Evolutionary conservation across 2,888 invertebrate species (phyloP), one percentile per base, ranked within the genome.

Genomic region (Dryadula phaetusa): DNA sequence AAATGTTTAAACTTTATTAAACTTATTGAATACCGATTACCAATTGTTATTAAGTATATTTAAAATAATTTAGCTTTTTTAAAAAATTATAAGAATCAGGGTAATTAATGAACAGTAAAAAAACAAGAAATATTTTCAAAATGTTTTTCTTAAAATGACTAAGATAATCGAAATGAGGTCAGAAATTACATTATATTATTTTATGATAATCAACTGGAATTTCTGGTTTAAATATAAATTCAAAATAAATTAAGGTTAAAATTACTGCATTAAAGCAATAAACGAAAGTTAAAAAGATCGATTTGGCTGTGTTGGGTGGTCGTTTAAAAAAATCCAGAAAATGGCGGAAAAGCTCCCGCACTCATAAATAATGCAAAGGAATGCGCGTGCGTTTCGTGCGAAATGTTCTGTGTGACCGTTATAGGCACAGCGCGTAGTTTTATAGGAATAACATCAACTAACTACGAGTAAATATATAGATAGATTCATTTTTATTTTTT

Each of bases 281-380:
- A 12, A 12, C 10, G 7, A n/a, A 16, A 52, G n/a, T n/a, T 14
- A 44, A 61, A n/a, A 66, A 70, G 61, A 58, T 69, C 37, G 69
- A 67, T 58, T 69, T 62, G 62, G 71, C 70, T 75, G 63, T 44
- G 62, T 58, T 65, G 70, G 69, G 69, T 69, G 74, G 72, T 73
- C 72, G 73, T 71, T 70, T 61, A 64, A 87, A 81, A 52, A 82
- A 84, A 81, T 75, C 72, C 62, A 84, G 85, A 85, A 88, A 86
- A 88, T 80, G 82, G 79, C 81, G 85, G 87, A 88, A 90, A 88
- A 87, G 79, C 82, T 81, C 78, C 79, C 81, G 79, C 77, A 76
- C 76, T 84, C 79, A 90, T 90, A 85, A 85, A 90, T 90, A 89
- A 90, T 90, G 83, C 81, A 90, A 81, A 67, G 81, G 82, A 82